Evolutionary conservation across 2,888 invertebrate species (phyloP).

Genomic region (Drosophila ezoana): DNA sequence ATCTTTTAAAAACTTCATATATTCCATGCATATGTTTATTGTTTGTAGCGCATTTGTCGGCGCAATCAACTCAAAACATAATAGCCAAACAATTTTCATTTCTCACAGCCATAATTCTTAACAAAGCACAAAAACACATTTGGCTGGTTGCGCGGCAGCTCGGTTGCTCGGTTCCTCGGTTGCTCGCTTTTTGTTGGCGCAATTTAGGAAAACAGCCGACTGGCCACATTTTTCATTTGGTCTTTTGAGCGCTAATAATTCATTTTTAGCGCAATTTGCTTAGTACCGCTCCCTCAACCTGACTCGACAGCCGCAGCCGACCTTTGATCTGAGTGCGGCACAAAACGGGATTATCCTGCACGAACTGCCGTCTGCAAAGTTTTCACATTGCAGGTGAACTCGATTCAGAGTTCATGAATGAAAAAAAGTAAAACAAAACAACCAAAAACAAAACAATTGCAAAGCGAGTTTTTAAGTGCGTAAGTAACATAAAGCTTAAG

Average conservation of each 20-base stretch:
- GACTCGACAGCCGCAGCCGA: slow-evolving; percentile 3
- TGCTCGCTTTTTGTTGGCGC: slow-evolving; percentile 29
- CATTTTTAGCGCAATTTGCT: slow-evolving; percentile 77
- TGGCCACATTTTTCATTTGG: slow-evolving; percentile 68
- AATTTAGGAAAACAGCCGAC: slow-evolving; percentile 66
- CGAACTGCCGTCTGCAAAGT: slow-evolving; percentile 41
- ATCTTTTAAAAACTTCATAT: background rate
- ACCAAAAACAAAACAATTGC: slow-evolving; percentile 57
- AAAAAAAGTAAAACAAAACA: slow-evolving; percentile 26
- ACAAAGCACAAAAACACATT: slow-evolving; percentile 44
- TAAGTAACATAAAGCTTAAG: slow-evolving; percentile 71
- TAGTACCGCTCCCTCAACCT: slow-evolving; percentile 19
- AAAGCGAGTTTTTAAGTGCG: slow-evolving; percentile 44
- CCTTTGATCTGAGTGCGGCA: slow-evolving; percentile 46
- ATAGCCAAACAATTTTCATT: slow-evolving; percentile 58
- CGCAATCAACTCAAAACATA: slow-evolving; percentile 8
- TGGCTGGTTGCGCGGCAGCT: too few species aligned
- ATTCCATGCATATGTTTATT: background rate
- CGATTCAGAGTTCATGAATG: slow-evolving; percentile 67
- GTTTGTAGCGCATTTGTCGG: slow-evolving; percentile 23
- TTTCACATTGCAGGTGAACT: slow-evolving; percentile 48
- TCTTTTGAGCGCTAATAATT: slow-evolving; percentile 74
- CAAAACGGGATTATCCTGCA: slow-evolving; percentile 61
- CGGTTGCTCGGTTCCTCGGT: slow-evolving; percentile 23
- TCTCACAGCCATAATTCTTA: slow-evolving; percentile 65